Conservation (phyloP, 2,797 vertebrate genomes). For the Huso huso region DNA sequence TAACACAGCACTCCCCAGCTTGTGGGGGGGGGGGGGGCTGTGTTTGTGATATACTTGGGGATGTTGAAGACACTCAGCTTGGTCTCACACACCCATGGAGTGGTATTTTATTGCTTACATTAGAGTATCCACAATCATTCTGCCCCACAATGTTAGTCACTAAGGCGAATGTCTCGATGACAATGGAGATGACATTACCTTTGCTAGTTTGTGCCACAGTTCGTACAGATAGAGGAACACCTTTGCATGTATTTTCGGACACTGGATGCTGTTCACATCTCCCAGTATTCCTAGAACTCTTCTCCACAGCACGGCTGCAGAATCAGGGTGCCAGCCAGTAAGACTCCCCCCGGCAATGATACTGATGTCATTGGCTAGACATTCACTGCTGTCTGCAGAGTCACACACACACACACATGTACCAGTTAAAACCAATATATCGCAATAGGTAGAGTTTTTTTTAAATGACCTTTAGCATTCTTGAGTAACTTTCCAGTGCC, state of each 20-base stretch:
- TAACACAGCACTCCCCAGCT: too few relatives aligned
- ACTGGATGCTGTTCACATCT: slow-evolving; percentile 87
- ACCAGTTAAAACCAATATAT: too few relatives aligned
- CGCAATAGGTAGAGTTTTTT: too few relatives aligned
- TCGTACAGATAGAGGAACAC: slow-evolving; percentile 87
- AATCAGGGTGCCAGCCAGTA: slow-evolving; percentile 90
- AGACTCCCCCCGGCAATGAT: slow-evolving; percentile 93
- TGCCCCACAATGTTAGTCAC: neutral
- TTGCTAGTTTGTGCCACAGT: slow-evolving; percentile 92
- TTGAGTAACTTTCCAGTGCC: too few relatives aligned
- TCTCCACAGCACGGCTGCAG: slow-evolving; percentile 91
- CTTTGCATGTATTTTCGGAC: slow-evolving; percentile 86
- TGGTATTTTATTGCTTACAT: too few relatives aligned
- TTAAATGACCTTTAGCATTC: too few relatives aligned
- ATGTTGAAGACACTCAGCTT: too few relatives aligned
- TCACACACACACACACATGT: too few relatives aligned
- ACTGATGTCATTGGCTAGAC: slow-evolving; percentile 86
- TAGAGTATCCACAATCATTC: too few relatives aligned
- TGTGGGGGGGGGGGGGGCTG: too few relatives aligned
- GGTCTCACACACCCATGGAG: too few relatives aligned
- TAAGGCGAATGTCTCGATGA: neutral
- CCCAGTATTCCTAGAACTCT: slow-evolving; percentile 91
- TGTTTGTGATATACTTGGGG: too few relatives aligned
- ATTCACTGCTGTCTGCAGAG: slow-evolving; percentile 83
- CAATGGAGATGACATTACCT: slow-evolving; percentile 56